phyloP scores from a whole-genome alignment of 2,113 vertebrate species.

The Empidonax traillii region DNA sequence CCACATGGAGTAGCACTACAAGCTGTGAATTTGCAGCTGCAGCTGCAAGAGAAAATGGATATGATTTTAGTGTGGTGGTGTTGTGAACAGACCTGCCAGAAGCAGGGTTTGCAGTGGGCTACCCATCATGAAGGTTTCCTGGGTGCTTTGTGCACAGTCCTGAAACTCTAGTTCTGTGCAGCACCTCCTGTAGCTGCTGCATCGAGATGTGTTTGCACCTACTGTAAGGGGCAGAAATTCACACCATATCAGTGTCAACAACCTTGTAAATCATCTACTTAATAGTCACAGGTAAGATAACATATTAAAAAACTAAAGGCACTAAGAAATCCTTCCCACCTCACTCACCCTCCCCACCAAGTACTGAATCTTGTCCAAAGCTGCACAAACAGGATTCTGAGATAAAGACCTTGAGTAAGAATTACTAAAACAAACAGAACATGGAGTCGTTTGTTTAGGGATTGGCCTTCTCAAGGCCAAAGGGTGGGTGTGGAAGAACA shows the following conservation, averaged over 20 bases:
- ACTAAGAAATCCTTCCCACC: neutral
- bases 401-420: conserved; percentile 64
- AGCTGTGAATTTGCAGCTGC: neutral
- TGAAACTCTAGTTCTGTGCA: neutral
- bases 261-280: conserved; percentile 52
- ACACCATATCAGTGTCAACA: neutral
- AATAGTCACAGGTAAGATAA: conserved; percentile 1
- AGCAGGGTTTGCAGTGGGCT: neutral
- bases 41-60: neutral
- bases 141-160: neutral
- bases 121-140: neutral
- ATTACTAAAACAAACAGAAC: conserved; percentile 49
- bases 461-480: conserved; percentile 37
- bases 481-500: neutral
- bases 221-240: neutral
- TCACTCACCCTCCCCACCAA: neutral
- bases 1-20: neutral
- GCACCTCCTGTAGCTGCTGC: neutral
- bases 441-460: neutral
- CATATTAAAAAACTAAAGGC: conserved; percentile 12
- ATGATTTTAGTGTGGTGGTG: neutral
- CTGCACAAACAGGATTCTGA: conserved; percentile 61
- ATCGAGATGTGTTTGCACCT: neutral
- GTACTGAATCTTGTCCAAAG: conserved; percentile 43
- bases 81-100: neutral